These are phyloP conservation scores for Prunella strophiata DNA, from an alignment of 2,797 vertebrate species.

Conservation along the genomic window DNA sequence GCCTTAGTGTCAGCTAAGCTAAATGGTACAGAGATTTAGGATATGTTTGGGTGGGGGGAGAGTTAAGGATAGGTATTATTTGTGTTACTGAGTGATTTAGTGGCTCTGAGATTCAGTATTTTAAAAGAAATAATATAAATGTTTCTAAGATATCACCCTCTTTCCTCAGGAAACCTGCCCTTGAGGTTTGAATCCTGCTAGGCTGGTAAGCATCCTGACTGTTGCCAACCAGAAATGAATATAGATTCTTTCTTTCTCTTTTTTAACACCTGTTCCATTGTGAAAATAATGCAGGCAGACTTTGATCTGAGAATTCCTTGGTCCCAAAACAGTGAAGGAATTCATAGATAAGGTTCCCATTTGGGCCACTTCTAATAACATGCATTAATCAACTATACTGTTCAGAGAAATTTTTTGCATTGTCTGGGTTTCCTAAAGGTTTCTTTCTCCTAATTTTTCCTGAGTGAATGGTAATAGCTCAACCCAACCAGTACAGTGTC, in stretches of 20 bases:
- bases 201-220: background rate
- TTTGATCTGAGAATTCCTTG: slow-evolving; percentile 20
- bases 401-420: background rate
- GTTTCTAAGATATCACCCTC: background rate
- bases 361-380: slow-evolving; percentile 9
- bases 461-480: background rate
- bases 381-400: background rate
- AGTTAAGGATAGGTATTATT: background rate
- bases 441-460: slow-evolving; percentile 9
- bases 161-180: background rate
- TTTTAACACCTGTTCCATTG: background rate
- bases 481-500: background rate
- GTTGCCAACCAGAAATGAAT: background rate
- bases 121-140: background rate
- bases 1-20: background rate
- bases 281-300: slow-evolving; percentile 1
- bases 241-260: background rate
- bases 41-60: background rate
- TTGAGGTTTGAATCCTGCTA: background rate
- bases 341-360: slow-evolving; percentile 10
- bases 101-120: background rate
- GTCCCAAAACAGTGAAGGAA: slow-evolving; percentile 4
- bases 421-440: slow-evolving; percentile 21
- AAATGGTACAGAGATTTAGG: background rate
- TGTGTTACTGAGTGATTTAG: background rate